These are phyloP conservation scores for Perodicticus potto DNA, from an alignment of 2,797 vertebrate species.

Conservation along the genomic window DNA sequence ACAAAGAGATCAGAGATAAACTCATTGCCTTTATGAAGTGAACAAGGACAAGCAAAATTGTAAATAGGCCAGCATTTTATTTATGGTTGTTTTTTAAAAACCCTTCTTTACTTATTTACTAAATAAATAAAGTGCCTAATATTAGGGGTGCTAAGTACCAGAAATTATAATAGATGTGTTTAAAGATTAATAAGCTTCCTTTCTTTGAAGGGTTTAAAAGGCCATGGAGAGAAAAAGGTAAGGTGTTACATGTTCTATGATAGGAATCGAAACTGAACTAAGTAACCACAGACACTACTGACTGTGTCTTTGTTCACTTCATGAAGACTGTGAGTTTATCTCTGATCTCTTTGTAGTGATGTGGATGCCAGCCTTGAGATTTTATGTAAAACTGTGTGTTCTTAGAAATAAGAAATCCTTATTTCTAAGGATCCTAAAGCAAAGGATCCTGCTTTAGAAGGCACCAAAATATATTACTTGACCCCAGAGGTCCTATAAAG, in stretches of 20 bases:
- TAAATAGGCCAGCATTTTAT: background rate
- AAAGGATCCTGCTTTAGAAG: background rate
- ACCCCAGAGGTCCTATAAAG: background rate
- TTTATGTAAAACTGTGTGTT: too few species aligned
- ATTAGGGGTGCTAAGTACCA: background rate
- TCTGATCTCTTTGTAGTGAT: too few species aligned
- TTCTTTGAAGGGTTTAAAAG: background rate
- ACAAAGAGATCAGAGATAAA: constrained; percentile 33
- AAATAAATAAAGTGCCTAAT: background rate
- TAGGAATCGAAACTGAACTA: background rate
- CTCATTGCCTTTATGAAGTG: background rate
- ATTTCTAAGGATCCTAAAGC: too few species aligned
- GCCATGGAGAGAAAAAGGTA: background rate
- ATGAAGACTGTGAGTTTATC: too few species aligned
- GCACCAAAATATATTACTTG: background rate
- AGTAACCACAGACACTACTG: background rate
- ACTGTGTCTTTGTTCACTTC: too few species aligned
- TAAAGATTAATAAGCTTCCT: background rate
- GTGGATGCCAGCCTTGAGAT: too few species aligned
- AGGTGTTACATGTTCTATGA: background rate
- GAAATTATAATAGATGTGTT: background rate
- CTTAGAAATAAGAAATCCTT: too few species aligned
- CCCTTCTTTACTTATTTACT: background rate
- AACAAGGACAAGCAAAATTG: background rate
- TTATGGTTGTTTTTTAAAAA: background rate